Evolutionary conservation across 2,113 vertebrate species (phyloP), one percentile per base, ranked within the genome.

Genomic region (Plotosus lineatus): DNA sequence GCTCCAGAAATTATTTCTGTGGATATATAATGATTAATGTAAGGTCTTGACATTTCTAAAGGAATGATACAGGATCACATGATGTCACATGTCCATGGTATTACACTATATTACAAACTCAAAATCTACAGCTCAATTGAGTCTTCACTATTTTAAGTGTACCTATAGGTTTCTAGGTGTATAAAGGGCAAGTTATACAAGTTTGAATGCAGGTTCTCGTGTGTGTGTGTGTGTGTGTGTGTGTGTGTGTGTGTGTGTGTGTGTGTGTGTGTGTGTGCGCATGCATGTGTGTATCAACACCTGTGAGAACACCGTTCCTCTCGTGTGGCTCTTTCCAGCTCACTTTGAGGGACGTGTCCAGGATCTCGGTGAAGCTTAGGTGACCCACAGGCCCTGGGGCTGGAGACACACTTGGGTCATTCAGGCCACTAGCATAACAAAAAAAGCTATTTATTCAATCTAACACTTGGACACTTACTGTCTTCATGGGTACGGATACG

Each of bases 271-370:
- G 15, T 23, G 40, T 58, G 44, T 73, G 65, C 31, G 5, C 7
- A 12, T 26, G 56, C 19, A 23, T 28, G 38, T 33, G 38, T 0
- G 11, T 15, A 60, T 2, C 40, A 19, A 77, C 79, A 99, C 97
- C 98, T 56, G 97, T 97, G 87, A 99, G 94, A 81, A 99, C 79
- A 0, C 97, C 98, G 0, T 99, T 99, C 92, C 95, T 99, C 91
- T 98, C 98, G 3, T 94, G 90, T 0, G 98, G 98, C 81, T 99
- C 97, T 84, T 95, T 95, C 98, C 98, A 99, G 94, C 97, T 99
- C 89, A 99, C 97, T 90, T 98, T 98, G 84, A 99, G 92, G 4
- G 98, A 99, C 0, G 98, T 99, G 86, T 99, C 98, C 92, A 99
- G 89, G 91, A 99, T 97, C 84, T 99, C 97, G 2, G 93, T 97